Evolutionary conservation across 2,888 invertebrate species (phyloP).

Genomic region (Orthonevra nobilis): DNA sequence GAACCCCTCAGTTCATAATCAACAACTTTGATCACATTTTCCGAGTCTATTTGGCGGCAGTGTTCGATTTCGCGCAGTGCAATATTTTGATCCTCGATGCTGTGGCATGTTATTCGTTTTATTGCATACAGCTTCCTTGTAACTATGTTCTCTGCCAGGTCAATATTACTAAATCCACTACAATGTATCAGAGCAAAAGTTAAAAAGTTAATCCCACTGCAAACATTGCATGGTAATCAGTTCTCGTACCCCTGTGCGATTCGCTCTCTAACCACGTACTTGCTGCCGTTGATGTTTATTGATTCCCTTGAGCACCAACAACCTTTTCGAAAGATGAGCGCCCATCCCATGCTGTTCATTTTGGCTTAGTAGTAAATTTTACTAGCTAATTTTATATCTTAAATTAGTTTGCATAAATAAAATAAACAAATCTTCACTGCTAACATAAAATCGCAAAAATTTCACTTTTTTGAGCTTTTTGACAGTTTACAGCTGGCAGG

Average conservation of each 20-base stretch:
- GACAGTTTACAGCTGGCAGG: slow-evolving; percentile 58
- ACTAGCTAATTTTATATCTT: slow-evolving; percentile 40
- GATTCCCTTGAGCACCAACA: slow-evolving; percentile 89
- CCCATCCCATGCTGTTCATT: slow-evolving; percentile 87
- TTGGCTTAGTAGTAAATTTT: slow-evolving; percentile 1
- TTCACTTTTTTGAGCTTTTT: slow-evolving; percentile 36
- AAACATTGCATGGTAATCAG: slow-evolving; percentile 14
- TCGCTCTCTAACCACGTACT: slow-evolving; percentile 85
- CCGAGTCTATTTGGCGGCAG: slow-evolving; percentile 86
- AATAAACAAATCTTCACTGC: slow-evolving; percentile 43
- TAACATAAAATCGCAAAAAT: slow-evolving; percentile 46
- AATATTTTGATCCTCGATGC: slow-evolving; percentile 86
- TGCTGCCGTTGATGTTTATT: slow-evolving; percentile 85
- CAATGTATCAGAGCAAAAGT: slow-evolving; percentile 70
- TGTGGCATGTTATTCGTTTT: slow-evolving; percentile 90
- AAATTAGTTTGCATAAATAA: slow-evolving; percentile 49
- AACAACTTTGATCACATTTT: slow-evolving; percentile 87
- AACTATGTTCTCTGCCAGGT: slow-evolving; percentile 85
- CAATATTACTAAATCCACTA: slow-evolving; percentile 91
- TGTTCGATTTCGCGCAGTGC: slow-evolving; percentile 88
- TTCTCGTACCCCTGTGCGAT: slow-evolving; percentile 86
- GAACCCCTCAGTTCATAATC: slow-evolving; percentile 85
- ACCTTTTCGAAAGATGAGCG: slow-evolving; percentile 86
- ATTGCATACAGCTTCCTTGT: slow-evolving; percentile 87
- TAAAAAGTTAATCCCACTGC: slow-evolving; percentile 8